Evolutionary conservation across 2,797 vertebrate species (phyloP).

Genomic region (Myotis daubentonii): DNA sequence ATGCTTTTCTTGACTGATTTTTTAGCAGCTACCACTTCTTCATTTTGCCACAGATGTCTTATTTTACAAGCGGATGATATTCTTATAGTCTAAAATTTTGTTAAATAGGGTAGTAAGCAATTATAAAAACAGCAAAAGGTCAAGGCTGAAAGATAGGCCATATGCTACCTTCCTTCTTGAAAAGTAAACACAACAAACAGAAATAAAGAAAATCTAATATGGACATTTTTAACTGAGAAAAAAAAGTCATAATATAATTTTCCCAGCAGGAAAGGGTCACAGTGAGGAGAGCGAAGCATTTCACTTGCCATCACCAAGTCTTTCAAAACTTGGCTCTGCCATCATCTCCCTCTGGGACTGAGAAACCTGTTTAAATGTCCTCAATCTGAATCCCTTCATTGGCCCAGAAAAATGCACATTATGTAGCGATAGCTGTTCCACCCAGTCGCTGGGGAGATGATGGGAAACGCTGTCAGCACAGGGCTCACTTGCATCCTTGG

Average conservation of each 20-base stretch:
- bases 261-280: background rate
- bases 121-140: constrained; percentile 21
- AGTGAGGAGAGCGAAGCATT: background rate
- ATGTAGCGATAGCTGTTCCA: background rate
- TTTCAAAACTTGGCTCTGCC: background rate
- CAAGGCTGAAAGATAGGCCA: background rate
- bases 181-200: background rate
- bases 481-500: background rate
- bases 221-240: constrained; percentile 28
- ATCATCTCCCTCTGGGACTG: background rate
- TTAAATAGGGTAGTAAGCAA: background rate
- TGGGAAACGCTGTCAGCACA: background rate
- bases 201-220: constrained; percentile 43
- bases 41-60: constrained; percentile 26
- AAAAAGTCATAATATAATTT: background rate
- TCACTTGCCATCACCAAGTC: background rate
- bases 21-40: background rate
- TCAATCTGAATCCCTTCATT: background rate
- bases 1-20: background rate
- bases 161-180: constrained; percentile 17
- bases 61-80: constrained; percentile 15
- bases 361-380: background rate
- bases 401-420: background rate
- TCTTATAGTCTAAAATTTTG: background rate
- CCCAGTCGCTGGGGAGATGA: background rate